Percentiles rank a stretch among this genome's conserved stretches.
phyloP scores from a whole-genome alignment of 2,113 vertebrate genomes.

The Panthera tigris region DNA sequence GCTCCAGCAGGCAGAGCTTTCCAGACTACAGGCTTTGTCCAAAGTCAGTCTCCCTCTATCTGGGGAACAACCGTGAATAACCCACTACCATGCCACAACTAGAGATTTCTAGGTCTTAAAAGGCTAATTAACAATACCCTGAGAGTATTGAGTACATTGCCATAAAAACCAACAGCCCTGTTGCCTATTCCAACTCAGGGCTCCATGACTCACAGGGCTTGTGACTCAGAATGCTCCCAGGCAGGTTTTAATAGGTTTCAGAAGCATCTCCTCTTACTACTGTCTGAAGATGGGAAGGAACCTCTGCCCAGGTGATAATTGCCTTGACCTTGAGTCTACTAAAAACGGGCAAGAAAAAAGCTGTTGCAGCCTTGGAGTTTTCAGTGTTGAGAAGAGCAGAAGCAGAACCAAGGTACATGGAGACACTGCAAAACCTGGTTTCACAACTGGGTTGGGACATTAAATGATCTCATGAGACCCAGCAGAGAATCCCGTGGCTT shows the following conservation, averaged over 20 bases:
- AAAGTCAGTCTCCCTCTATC: neutral
- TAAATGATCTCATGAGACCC: neutral
- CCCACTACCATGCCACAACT: neutral
- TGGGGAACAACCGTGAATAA: slow-evolving; percentile 54
- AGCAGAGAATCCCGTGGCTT: neutral
- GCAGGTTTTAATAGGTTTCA: slow-evolving; percentile 42
- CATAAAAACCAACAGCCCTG: neutral
- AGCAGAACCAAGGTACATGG: neutral
- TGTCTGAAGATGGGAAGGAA: neutral
- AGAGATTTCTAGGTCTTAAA: slow-evolving; percentile 18
- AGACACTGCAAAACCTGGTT: neutral
- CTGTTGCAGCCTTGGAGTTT: neutral
- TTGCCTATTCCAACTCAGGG: neutral
- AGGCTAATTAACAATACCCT: slow-evolving; percentile 32
- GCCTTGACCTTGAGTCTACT: slow-evolving; percentile 42
- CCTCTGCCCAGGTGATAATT: slow-evolving; percentile 46
- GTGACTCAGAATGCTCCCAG: neutral
- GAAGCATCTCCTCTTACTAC: slow-evolving; percentile 3
- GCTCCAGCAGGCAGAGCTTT: neutral
- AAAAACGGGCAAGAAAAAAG: slow-evolving; percentile 41
- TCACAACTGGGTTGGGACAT: neutral
- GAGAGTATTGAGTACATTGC: neutral
- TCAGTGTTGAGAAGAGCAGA: neutral
- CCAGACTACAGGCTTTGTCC: slow-evolving; percentile 42
- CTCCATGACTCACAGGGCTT: neutral